Base-by-base conservation (phyloP, 2,113 vertebrate species). In the Entomyzon cyanotis region DNA sequence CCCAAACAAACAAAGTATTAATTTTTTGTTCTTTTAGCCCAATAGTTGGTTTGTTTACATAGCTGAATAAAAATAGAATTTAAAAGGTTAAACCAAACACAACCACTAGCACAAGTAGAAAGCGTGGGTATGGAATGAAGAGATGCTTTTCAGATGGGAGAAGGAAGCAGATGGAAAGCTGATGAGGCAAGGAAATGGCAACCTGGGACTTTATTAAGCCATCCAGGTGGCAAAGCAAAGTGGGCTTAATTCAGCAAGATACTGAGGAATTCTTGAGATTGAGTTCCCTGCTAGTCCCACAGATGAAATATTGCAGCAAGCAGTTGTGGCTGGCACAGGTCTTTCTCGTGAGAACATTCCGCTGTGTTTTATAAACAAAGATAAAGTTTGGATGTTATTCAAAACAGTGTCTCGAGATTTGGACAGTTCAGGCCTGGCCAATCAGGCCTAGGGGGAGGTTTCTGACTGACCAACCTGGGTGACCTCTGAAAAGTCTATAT, bases 101-200 rank as follows among this genome's bases (percentile, higher is more conserved):
- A n/a, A 21, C 9, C 23, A 47, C 4, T 41, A 53, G 52, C 49
- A 80, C 47, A 42, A 53, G 28, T 25, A 78, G 73, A 42, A 84
- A 93, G 87, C 39, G 71, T 47, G 33, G 30, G 7, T 33, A 9
- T 21, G 44, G 56, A 88, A 44, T 4, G 55, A 68, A 75, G 78
- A 87, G 46, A 21, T 53, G 64, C 31, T 87, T 90, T 92, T 88
- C 75, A 94, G 59, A 83, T 18, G 77, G 75, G 50, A 89, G 52
- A 41, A 68, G 37, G 90, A 76, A 95, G 80, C 95, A 97, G 94
- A 94, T 94, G 93, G 91, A 91, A 87, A 96, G 67, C 89, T 96
- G 95, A 94, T 96, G 95, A 94, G 93, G 95, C 88, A 96, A 87
- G 83, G 95, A 95, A 95, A 92, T 81, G 60, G 70, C 81, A 96